Conservation (phyloP, 92 coral and sea anemone species). For the Porites cylindrica region DNA sequence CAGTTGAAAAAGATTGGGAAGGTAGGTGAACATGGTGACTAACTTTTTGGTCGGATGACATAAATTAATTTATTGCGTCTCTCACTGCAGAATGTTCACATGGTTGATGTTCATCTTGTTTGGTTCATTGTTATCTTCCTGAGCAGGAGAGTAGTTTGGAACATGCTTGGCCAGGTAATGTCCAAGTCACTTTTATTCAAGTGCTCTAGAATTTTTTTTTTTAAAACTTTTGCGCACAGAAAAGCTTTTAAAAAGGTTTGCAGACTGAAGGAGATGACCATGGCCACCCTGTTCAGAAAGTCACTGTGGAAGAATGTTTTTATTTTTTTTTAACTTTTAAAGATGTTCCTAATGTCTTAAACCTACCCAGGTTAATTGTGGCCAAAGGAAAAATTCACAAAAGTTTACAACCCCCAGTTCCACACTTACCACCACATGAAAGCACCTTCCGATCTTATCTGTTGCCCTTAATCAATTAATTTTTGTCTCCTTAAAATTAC, state of each 20-base stretch:
- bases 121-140: constrained; percentile 85
- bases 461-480: too few species aligned
- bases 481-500: too few species aligned
- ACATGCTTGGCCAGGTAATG: constrained; percentile 84
- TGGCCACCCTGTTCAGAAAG: too few species aligned
- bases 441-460: too few species aligned
- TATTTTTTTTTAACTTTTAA: too few species aligned
- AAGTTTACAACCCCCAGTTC: too few species aligned
- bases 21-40: neutral
- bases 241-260: neutral
- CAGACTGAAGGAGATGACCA: neutral
- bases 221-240: too few species aligned
- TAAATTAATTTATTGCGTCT: neutral
- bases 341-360: too few species aligned
- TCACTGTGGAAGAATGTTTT: too few species aligned
- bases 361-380: too few species aligned
- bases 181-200: neutral
- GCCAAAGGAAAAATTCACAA: too few species aligned
- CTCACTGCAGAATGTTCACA: constrained; percentile 87
- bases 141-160: constrained; percentile 91
- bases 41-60: neutral
- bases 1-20: neutral
- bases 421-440: too few species aligned
- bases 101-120: constrained; percentile 89
- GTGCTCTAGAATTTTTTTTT: neutral